Evolutionary conservation across 1,140 invertebrate genomes (phyloP), one percentile per base, ranked within the genome.

Genomic region (Aphidius gifuensis): DNA sequence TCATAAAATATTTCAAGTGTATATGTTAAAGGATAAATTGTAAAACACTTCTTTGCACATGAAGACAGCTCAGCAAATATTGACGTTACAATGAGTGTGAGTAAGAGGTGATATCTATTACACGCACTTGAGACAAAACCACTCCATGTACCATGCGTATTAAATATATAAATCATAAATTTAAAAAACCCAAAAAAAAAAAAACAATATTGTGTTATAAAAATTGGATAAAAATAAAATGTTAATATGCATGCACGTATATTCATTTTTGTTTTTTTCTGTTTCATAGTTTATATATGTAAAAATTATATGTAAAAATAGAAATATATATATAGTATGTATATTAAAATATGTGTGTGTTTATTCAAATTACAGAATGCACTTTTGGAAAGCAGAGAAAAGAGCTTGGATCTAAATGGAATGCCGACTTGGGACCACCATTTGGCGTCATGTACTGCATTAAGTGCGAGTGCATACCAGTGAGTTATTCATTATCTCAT

Each of bases 391-490:
- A 92, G 72, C 86, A 91, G 76, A 84, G 90, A 43, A 88, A 90
- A 66, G 92, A 94, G 79, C 78, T 96, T 60, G 92, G 92, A 39
- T 89, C 92, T 9, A 88, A 87, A 64, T 96, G 94, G 94, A 91
- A 89, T 74, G 92, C 93, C 32, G 92, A 95, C 80, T 82, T 96
- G 54, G 92, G 93, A 59, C 89, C 92, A 50, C 93, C 93, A 7
- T 94, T 95, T 78, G 93, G 93, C 53, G 87, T 94, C 49, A 92
- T 95, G 87, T 92, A 92, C 80, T 96, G 93, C 85, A 93, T 96
- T 79, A 89, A 89, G 82, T 96, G 94, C 84, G 90, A 93, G 83
- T 96, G 94, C 82, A 84, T 92, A 72, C 85, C 89, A 84, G 94
- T 96, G 87, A 90, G 92, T 89, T 66, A 58, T 32, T 32, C 23